phyloP scores from a whole-genome alignment of 2,888 invertebrate species.

The Rosalia funebris region DNA sequence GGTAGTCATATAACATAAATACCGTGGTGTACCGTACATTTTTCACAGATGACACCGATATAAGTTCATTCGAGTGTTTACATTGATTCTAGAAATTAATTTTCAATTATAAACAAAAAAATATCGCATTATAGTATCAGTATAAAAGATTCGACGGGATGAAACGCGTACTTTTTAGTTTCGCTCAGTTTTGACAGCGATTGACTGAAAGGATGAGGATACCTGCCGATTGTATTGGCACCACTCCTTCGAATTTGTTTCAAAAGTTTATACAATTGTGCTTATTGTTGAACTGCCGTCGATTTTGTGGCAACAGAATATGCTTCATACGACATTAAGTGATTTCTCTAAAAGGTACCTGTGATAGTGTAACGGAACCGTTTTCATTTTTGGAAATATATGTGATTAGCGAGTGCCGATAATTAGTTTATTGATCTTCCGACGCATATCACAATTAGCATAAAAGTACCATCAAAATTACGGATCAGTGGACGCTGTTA shows the following conservation, averaged over 20 bases:
- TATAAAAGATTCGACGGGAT: background rate
- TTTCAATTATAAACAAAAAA: slow-evolving; percentile 17
- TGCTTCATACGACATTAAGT: slow-evolving; percentile 19
- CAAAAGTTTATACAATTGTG: slow-evolving; percentile 31
- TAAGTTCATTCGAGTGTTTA: slow-evolving; percentile 30
- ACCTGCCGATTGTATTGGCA: slow-evolving; percentile 24
- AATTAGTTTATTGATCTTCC: slow-evolving; percentile 18
- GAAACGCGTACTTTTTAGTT: slow-evolving; percentile 15
- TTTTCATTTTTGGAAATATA: slow-evolving; percentile 22
- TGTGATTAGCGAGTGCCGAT: slow-evolving; percentile 22
- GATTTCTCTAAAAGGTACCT: slow-evolving; percentile 15
- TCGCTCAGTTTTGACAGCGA: slow-evolving; percentile 17
- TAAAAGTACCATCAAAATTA: slow-evolving; percentile 12
- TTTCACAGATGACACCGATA: slow-evolving; percentile 32
- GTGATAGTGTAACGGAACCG: slow-evolving; percentile 16
- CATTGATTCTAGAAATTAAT: slow-evolving; percentile 24
- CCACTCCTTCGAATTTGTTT: slow-evolving; percentile 32
- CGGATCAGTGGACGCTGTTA: slow-evolving; percentile 19
- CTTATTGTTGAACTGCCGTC: slow-evolving; percentile 33
- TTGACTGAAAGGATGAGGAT: slow-evolving; percentile 26
- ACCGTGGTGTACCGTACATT: slow-evolving; percentile 26
- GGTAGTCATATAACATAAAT: slow-evolving; percentile 17
- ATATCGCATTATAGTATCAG: slow-evolving; percentile 26
- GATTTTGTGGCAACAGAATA: slow-evolving; percentile 37
- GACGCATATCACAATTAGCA: slow-evolving; percentile 16